A percentile compares a stretch with the other conserved stretches of the same genome.
Conservation (phyloP, 2,888 invertebrate species). For the Lacanobia oleracea region DNA sequence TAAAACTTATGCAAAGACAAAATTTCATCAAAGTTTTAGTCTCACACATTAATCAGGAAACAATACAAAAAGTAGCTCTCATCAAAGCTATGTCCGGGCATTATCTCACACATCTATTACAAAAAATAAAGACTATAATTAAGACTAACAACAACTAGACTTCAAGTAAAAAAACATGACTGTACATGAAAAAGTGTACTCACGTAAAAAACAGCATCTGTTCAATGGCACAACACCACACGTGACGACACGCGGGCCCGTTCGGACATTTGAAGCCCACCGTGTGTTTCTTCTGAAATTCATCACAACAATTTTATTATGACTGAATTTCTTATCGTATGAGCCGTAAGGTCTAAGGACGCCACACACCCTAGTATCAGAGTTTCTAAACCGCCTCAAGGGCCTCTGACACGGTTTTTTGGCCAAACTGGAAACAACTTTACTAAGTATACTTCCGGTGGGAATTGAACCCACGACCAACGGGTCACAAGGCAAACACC, state of each 20-base stretch:
- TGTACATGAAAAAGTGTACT: constrained; percentile 78
- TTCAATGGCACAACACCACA: constrained; percentile 99
- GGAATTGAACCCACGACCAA: too few species aligned
- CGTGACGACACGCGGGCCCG: constrained; percentile 97
- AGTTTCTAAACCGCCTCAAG: too few species aligned
- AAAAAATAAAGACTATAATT: not conserved
- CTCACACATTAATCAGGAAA: not conserved
- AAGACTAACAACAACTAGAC: not conserved
- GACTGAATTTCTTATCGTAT: too few species aligned
- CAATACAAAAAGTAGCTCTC: not conserved
- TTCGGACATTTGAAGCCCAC: constrained; percentile 99
- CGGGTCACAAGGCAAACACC: too few species aligned
- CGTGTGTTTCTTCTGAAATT: constrained; percentile 96
- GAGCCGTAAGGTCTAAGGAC: too few species aligned
- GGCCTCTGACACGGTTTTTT: too few species aligned
- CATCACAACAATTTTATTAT: not conserved
- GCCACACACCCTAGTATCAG: too few species aligned
- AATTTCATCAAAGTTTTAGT: not conserved
- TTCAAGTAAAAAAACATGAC: not conserved
- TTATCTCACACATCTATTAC: constrained; percentile 3
- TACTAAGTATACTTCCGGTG: too few species aligned
- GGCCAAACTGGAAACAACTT: too few species aligned
- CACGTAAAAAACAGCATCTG: constrained; percentile 99
- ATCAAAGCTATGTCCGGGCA: not conserved
- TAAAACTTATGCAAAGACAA: not conserved